A percentile compares a stretch with the other conserved stretches of the same genome.
Conservation (phyloP, 2,888 invertebrate genomes). For the Sinohyriopsis cumingii region DNA sequence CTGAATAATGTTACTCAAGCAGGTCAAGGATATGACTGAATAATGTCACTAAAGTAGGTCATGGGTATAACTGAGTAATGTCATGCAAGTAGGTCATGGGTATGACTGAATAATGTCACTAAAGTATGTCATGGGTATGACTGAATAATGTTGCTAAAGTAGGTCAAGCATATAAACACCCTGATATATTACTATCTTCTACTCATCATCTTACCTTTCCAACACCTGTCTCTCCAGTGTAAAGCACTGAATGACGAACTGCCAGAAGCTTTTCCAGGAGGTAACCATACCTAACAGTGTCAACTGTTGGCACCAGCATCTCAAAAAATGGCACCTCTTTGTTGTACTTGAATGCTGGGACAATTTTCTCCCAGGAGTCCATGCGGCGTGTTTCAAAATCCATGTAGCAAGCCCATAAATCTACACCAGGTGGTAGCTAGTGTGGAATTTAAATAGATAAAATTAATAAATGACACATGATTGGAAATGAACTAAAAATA, state of each 20-base stretch:
- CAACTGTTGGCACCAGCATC: conserved; percentile 91
- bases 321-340: conserved; percentile 86
- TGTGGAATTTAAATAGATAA: not conserved
- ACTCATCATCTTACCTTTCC: conserved; percentile 77
- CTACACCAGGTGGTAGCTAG: conserved; percentile 81
- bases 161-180: no score
- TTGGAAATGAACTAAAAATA: no score
- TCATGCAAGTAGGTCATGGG: no score
- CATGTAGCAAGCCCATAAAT: conserved; percentile 85
- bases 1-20: no score
- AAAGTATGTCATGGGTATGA: no score
- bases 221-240: conserved; percentile 92
- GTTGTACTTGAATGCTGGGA: conserved; percentile 83
- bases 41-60: no score
- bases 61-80: no score
- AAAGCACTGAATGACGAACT: conserved; percentile 84
- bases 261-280: conserved; percentile 83
- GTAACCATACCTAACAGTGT: conserved; percentile 89
- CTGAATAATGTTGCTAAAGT: no score
- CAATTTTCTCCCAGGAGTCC: conserved; percentile 85
- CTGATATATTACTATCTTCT: no score
- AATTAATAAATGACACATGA: not conserved
- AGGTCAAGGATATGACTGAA: no score
- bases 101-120: no score
- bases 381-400: conserved; percentile 81